A percentile compares a stretch with the other conserved stretches of the same genome.
These are phyloP conservation scores for Hippopotamyrus pictus DNA, from an alignment of 2,797 vertebrate species.

Conservation along the genomic window DNA sequence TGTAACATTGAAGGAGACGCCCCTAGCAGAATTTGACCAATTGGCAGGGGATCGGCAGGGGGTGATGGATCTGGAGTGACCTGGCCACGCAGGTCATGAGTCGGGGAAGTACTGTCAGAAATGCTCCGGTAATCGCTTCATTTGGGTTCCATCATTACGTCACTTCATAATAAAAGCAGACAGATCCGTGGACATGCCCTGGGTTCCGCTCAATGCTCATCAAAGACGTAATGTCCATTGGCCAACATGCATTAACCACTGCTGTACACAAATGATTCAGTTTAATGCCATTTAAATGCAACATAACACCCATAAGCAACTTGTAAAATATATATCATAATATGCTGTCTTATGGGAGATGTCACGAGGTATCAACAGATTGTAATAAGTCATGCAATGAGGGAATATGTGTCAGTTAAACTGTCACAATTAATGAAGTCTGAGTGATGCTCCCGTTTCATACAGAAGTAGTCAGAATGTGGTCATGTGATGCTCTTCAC, in stretches of 20 bases:
- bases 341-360: not conserved
- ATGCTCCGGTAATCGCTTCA: not conserved
- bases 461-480: not conserved
- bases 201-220: not conserved
- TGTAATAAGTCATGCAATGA: not conserved
- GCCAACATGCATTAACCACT: not conserved
- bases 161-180: not conserved
- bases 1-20: not conserved
- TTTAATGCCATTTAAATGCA: not conserved
- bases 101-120: not conserved
- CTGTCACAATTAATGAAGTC: not conserved
- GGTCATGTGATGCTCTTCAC: not conserved
- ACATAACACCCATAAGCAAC: not conserved
- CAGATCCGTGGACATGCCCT: not conserved
- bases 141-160: not conserved
- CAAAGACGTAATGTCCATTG: not conserved
- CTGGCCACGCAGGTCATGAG: not conserved
- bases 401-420: not conserved
- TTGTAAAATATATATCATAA: conserved; percentile 8
- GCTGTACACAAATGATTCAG: not conserved
- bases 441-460: not conserved
- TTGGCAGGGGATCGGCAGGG: not conserved
- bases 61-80: not conserved
- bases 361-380: not conserved
- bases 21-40: not conserved